These are phyloP conservation scores for Cardiocondyla obscurior DNA, from an alignment of 1,140 invertebrate genomes.

Conservation along the genomic window DNA sequence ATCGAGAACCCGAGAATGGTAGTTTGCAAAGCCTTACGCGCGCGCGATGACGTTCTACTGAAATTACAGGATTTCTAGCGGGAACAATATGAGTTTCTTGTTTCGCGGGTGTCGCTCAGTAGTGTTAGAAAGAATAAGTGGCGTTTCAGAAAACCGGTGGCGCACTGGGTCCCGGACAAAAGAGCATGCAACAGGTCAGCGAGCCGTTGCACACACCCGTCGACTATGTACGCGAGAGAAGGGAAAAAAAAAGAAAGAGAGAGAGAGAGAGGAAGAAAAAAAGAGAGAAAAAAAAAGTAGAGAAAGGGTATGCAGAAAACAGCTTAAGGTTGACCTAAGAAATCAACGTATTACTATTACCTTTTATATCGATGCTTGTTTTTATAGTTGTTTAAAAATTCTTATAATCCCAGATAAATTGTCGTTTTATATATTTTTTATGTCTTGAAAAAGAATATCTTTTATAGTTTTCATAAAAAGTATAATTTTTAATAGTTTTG, in stretches of 20 bases:
- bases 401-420: slow-evolving; percentile 2
- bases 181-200: slow-evolving; percentile 81
- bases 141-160: slow-evolving; percentile 69
- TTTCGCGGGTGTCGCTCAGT: slow-evolving; percentile 69
- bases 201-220: slow-evolving; percentile 64
- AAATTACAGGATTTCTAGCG: slow-evolving; percentile 78
- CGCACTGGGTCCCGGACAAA: slow-evolving; percentile 76
- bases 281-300: background rate
- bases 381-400: slow-evolving; percentile 52
- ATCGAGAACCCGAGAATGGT: slow-evolving; percentile 26
- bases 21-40: background rate
- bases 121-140: slow-evolving; percentile 76
- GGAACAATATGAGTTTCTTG: slow-evolving; percentile 77
- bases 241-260: slow-evolving; percentile 1
- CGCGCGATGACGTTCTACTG: slow-evolving; percentile 69
- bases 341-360: slow-evolving; percentile 61
- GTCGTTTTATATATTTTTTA: background rate
- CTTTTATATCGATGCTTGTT: slow-evolving; percentile 48
- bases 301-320: background rate
- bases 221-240: slow-evolving; percentile 19
- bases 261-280: background rate
- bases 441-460: background rate
- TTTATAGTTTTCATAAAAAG: background rate
- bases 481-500: background rate
- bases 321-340: slow-evolving; percentile 52